Conservation (phyloP, 30 jellyfish, hydroid and myxozoan genomes). For the Catostylus mosaicus region DNA sequence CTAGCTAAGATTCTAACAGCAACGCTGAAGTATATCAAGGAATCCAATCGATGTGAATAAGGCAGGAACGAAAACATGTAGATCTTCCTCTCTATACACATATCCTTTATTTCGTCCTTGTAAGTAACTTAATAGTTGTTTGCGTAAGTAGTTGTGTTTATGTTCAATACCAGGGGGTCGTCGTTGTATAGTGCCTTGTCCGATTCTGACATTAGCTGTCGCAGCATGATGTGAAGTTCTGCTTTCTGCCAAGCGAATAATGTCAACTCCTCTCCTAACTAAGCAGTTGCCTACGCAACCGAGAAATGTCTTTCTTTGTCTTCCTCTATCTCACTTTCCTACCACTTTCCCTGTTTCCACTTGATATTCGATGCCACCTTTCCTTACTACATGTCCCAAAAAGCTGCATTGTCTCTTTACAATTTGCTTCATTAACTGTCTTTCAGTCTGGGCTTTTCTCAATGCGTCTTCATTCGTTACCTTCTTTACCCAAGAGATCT, state of each 20-base stretch:
- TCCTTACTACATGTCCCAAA: conserved; percentile 36
- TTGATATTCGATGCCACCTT: conserved; percentile 49
- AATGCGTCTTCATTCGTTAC: conserved; percentile 36
- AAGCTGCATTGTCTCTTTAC: conserved; percentile 42
- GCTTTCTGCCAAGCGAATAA: conserved; percentile 34
- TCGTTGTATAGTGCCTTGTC: conserved; percentile 54
- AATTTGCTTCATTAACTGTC: conserved; percentile 43
- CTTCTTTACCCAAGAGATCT: conserved; percentile 46
- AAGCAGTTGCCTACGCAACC: conserved; percentile 37
- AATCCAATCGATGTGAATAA: no score
- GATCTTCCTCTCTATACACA: no score
- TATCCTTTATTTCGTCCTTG: no score
- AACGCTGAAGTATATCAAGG: no score
- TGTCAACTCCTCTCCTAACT: conserved; percentile 42
- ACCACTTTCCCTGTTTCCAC: conserved; percentile 36
- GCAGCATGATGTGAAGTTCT: conserved; percentile 9
- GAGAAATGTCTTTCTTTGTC: conserved; percentile 40
- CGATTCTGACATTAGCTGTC: conserved; percentile 49
- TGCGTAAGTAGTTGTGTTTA: no score
- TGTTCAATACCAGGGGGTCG: no score
- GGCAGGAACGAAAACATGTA: no score
- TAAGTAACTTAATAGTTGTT: no score
- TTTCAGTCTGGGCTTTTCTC: conserved; percentile 67
- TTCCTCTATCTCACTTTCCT: conserved; percentile 48
- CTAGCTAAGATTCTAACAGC: no score